A percentile compares a stretch with the other conserved stretches of the same genome.
Conservation (phyloP, 2,888 invertebrate species). For the Trichopoda pennipes region DNA sequence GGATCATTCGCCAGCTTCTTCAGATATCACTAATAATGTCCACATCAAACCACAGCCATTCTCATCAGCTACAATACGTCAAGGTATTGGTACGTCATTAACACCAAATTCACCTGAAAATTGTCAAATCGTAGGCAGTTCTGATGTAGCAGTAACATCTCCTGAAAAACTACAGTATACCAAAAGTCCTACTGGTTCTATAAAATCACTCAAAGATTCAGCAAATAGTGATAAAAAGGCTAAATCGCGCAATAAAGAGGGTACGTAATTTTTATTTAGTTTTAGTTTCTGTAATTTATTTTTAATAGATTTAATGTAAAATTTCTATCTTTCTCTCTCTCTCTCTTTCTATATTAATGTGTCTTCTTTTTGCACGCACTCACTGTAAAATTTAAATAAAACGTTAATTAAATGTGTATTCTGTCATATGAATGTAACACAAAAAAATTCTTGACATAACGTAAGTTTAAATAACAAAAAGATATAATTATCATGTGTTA, state of each 20-base stretch:
- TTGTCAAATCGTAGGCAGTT: conserved; percentile 77
- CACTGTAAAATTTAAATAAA: conserved; percentile 52
- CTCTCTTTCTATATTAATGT: conserved; percentile 43
- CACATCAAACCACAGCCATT: conserved; percentile 74
- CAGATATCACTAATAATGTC: conserved; percentile 71
- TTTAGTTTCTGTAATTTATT: conserved; percentile 1
- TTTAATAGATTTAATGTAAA: conserved; percentile 54
- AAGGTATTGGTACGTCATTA: conserved; percentile 79
- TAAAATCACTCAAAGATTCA: conserved; percentile 82
- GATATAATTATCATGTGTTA: background rate
- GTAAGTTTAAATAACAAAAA: conserved; percentile 55
- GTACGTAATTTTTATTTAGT: conserved; percentile 72
- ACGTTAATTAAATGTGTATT: conserved; percentile 47
- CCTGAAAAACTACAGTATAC: conserved; percentile 80
- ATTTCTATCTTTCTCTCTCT: conserved; percentile 16
- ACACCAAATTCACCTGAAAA: conserved; percentile 78
- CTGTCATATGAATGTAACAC: conserved; percentile 68
- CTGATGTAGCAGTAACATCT: conserved; percentile 75
- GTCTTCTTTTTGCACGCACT: conserved; percentile 64
- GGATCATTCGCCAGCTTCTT: conserved; percentile 72
- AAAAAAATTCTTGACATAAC: conserved; percentile 48
- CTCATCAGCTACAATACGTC: conserved; percentile 79
- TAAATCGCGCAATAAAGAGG: conserved; percentile 80
- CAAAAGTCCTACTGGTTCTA: conserved; percentile 83
- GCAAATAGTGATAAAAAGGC: conserved; percentile 79